These are phyloP conservation scores for Toxotes lorentzi DNA, from an alignment of 2,797 vertebrate genomes.

Conservation along the genomic window DNA sequence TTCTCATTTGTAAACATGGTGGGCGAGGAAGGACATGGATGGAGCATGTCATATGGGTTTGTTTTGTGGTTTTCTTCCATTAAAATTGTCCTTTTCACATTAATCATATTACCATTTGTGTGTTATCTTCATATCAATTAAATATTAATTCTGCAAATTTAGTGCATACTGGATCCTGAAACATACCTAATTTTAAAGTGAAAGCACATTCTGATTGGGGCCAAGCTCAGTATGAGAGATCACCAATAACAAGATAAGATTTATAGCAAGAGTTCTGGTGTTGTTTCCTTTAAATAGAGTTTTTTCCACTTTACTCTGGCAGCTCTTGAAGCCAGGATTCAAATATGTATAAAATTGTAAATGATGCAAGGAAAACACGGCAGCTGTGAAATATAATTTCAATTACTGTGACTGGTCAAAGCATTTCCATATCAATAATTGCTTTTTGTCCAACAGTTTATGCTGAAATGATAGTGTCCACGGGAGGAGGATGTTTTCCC, in stretches of 20 bases:
- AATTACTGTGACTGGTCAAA: constrained; percentile 59
- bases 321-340: constrained; percentile 35
- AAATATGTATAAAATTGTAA: constrained; percentile 48
- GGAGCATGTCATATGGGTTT: constrained; percentile 53
- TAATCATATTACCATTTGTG: constrained; percentile 32
- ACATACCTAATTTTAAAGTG: background rate
- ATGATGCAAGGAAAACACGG: constrained; percentile 52
- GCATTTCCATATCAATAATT: constrained; percentile 75
- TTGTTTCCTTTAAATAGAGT: constrained; percentile 20
- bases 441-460: constrained; percentile 62
- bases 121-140: constrained; percentile 41
- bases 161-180: background rate
- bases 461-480: constrained; percentile 55
- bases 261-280: background rate
- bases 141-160: constrained; percentile 17
- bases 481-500: constrained; percentile 22
- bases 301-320: constrained; percentile 30
- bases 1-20: constrained; percentile 73
- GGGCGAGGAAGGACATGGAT: constrained; percentile 55
- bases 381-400: constrained; percentile 67
- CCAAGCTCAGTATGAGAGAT: constrained; percentile 47
- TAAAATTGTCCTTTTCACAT: constrained; percentile 41
- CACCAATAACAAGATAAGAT: constrained; percentile 34
- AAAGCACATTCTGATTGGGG: constrained; percentile 43
- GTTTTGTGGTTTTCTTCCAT: constrained; percentile 45